A percentile compares a stretch with the other conserved stretches of the same genome.
phyloP scores from a whole-genome alignment of 2,113 vertebrate species.

The Capra hircus region DNA sequence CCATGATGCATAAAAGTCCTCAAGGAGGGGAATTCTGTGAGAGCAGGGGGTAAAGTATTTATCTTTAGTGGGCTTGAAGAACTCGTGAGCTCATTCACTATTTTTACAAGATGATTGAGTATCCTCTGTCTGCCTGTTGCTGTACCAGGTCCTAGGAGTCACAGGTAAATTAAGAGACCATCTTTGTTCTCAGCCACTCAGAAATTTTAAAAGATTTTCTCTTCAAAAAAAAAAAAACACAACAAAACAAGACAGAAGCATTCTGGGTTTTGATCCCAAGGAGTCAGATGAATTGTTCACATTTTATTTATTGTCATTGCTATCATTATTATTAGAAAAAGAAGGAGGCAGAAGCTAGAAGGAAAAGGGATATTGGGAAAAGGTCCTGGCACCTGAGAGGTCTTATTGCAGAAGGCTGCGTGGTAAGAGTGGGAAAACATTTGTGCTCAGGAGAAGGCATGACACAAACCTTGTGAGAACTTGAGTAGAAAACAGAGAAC shows the following conservation, averaged over 20 bases:
- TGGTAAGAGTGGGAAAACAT: background rate
- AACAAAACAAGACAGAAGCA: background rate
- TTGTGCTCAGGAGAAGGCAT: background rate
- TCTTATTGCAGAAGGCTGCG: background rate
- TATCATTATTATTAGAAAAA: background rate
- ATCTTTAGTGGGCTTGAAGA: background rate
- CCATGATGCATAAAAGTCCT: background rate
- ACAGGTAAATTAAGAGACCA: background rate
- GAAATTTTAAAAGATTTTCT: background rate
- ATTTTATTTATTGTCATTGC: background rate
- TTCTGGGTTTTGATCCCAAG: background rate
- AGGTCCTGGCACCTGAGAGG: accelerated
- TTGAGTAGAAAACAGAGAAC: background rate
- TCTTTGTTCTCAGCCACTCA: background rate
- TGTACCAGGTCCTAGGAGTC: conserved; percentile 1
- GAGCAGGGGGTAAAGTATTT: background rate
- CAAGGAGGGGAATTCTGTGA: background rate
- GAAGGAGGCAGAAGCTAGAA: background rate
- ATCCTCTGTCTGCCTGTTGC: background rate
- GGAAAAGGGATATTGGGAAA: background rate
- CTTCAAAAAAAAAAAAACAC: background rate
- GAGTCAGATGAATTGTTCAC: background rate
- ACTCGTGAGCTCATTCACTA: background rate
- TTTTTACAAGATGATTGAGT: background rate
- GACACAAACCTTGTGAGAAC: background rate